These are phyloP conservation scores for Oreocharis arfaki DNA, from an alignment of 2,113 vertebrate genomes.

Conservation along the genomic window DNA sequence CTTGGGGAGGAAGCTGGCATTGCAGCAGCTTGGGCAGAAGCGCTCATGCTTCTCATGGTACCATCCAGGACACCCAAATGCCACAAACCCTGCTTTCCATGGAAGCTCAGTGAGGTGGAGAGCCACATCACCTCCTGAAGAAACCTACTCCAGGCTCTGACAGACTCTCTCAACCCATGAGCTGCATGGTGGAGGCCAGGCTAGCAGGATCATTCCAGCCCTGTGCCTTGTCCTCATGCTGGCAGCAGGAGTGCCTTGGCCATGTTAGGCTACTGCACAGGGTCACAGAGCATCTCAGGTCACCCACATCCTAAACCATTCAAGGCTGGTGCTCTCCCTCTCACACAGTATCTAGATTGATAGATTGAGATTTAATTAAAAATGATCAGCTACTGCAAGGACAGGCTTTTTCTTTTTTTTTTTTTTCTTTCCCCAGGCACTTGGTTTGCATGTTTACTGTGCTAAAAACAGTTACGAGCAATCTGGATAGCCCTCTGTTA, in stretches of 20 bases:
- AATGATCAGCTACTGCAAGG: conserved; percentile 30
- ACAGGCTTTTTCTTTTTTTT: neutral
- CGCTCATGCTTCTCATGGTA: neutral
- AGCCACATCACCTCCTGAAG: neutral
- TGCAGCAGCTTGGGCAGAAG: neutral
- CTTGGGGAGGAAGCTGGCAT: fast-evolving
- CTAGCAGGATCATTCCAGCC: neutral
- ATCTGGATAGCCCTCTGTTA: conserved; percentile 65
- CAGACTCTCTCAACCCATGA: fast-evolving
- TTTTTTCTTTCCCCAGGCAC: neutral
- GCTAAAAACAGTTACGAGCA: conserved; percentile 66
- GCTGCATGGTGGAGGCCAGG: neutral
- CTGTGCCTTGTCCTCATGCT: neutral
- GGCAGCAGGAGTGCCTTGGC: neutral
- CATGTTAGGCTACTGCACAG: neutral
- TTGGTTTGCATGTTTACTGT: conserved; percentile 63
- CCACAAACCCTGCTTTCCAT: neutral
- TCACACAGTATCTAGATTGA: neutral
- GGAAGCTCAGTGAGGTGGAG: neutral
- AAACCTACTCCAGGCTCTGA: neutral
- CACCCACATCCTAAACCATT: neutral
- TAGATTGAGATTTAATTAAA: conserved; percentile 48
- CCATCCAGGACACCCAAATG: neutral
- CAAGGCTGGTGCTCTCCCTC: neutral
- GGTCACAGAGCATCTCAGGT: neutral